A percentile compares a stretch with the other conserved stretches of the same genome.
phyloP scores from a whole-genome alignment of 2,888 invertebrate genomes.

The Agapetus fuscipes region DNA sequence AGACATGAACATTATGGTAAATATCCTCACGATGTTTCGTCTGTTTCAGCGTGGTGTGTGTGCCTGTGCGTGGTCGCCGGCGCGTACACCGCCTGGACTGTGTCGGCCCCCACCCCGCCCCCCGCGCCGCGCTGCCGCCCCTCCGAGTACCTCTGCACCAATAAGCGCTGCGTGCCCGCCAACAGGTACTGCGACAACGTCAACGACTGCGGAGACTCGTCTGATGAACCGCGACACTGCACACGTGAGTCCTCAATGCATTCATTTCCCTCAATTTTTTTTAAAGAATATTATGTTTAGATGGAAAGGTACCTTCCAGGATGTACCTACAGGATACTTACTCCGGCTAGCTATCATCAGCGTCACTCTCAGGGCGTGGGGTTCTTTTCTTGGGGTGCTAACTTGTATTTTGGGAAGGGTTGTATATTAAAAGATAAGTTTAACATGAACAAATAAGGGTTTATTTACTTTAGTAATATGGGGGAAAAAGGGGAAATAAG shows the following conservation, averaged over 20 bases:
- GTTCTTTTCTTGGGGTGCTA: no score
- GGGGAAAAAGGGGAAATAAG: no score
- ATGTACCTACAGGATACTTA: no score
- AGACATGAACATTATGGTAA: no score
- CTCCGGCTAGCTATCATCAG: no score
- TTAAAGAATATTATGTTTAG: no score
- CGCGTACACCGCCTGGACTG: neutral
- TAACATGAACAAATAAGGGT: no score
- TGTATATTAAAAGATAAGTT: no score
- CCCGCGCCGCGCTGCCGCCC: constrained; percentile 40
- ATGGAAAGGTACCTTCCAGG: no score
- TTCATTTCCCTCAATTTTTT: constrained; percentile 4
- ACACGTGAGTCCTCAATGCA: constrained; percentile 55
- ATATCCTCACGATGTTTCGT: neutral
- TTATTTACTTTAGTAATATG: no score
- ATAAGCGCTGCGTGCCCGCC: constrained; percentile 56
- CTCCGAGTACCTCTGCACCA: constrained; percentile 58
- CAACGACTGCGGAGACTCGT: constrained; percentile 72
- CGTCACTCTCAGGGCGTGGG: no score
- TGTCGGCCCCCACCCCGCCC: neutral
- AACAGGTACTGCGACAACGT: constrained; percentile 71
- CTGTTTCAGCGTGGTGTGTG: constrained; percentile 6
- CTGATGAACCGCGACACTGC: constrained; percentile 72
- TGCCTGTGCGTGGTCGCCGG: neutral
- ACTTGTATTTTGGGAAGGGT: no score